phyloP scores from a whole-genome alignment of 2,113 vertebrate genomes.

The Corythaixoides concolor region DNA sequence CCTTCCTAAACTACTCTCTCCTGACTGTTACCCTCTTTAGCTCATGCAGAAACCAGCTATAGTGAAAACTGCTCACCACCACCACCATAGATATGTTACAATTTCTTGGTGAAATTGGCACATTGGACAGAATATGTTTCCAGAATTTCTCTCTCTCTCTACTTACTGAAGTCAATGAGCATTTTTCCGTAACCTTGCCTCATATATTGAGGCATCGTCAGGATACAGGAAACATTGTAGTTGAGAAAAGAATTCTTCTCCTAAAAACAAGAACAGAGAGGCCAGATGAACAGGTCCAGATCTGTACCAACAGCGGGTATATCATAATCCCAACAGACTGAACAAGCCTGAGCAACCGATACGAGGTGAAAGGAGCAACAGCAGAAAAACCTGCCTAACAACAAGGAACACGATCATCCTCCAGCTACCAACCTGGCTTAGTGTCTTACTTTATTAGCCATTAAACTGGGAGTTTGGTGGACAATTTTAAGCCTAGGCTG shows the following conservation, averaged over 20 bases:
- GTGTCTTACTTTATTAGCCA: neutral
- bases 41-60: neutral
- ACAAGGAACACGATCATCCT: neutral
- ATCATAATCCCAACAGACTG: neutral
- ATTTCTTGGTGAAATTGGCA: neutral
- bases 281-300: neutral
- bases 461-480: neutral
- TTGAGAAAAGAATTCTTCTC: slow-evolving; percentile 99
- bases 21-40: neutral
- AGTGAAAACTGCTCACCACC: neutral
- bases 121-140: neutral
- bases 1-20: neutral
- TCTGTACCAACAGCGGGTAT: neutral
- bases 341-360: neutral
- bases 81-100: neutral
- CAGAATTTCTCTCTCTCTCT: neutral
- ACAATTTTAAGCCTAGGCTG: neutral
- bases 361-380: neutral
- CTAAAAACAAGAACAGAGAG: slow-evolving; percentile 70
- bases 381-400: neutral
- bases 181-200: slow-evolving; percentile 98
- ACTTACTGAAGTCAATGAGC: slow-evolving; percentile 99
- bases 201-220: slow-evolving; percentile 99
- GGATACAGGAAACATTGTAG: slow-evolving; percentile 98
- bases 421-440: neutral